phyloP scores from a whole-genome alignment of 2,113 vertebrate species.

The Paramormyrops kingsleyae region DNA sequence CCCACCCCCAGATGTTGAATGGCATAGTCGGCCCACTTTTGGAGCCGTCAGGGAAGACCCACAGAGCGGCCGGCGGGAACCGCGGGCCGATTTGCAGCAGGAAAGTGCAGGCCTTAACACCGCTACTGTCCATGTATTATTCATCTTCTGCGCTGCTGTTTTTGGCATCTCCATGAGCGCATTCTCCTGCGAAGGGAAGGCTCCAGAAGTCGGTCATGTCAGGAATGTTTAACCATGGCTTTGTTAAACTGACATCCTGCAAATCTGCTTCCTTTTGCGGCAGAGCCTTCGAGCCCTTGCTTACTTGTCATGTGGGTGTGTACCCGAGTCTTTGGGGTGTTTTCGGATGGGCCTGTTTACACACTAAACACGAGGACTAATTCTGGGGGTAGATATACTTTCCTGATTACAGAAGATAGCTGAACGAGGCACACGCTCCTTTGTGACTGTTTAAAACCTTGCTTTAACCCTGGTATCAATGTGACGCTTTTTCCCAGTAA shows the following conservation, averaged over 20 bases:
- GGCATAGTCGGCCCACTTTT: background rate
- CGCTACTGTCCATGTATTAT: constrained; percentile 60
- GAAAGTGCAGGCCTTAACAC: constrained; percentile 48
- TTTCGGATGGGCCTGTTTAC: constrained; percentile 38
- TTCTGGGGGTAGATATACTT: constrained; percentile 54
- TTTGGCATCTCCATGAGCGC: constrained; percentile 35
- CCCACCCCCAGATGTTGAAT: background rate
- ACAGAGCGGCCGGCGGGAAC: background rate
- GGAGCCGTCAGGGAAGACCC: background rate
- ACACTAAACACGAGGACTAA: constrained; percentile 58
- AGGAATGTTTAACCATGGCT: constrained; percentile 56
- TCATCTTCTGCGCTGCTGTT: constrained; percentile 56
- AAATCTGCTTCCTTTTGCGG: constrained; percentile 35
- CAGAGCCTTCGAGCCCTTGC: background rate
- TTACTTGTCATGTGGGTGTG: background rate
- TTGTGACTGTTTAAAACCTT: constrained; percentile 24
- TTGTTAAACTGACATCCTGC: constrained; percentile 50
- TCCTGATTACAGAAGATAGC: constrained; percentile 61
- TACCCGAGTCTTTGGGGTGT: constrained; percentile 39
- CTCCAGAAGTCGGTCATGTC: constrained; percentile 50
- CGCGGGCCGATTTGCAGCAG: constrained; percentile 40
- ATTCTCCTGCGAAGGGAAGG: constrained; percentile 49
- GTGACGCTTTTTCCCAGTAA: background rate
- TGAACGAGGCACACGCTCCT: constrained; percentile 48
- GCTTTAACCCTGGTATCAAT: background rate